Conservation (phyloP, 1,140 invertebrate genomes). For the Drosophila baimaii region DNA sequence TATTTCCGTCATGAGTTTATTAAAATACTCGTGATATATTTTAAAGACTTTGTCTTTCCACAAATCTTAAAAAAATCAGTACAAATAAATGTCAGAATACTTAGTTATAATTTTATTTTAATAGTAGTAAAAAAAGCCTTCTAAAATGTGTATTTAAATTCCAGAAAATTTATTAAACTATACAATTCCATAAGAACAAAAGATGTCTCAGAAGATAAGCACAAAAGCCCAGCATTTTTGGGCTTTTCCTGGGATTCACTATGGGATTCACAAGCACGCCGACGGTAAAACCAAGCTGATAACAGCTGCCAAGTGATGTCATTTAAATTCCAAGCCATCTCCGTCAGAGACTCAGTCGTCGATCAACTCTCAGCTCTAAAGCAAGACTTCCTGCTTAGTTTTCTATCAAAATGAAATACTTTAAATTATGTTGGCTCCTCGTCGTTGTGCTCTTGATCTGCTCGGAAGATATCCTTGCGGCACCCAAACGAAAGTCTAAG, state of each 20-base stretch:
- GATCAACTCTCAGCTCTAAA: slow-evolving; percentile 2
- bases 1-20: too few relatives aligned
- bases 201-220: neutral
- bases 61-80: too few relatives aligned
- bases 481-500: slow-evolving; percentile 34
- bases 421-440: slow-evolving; percentile 48
- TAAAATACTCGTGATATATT: too few relatives aligned
- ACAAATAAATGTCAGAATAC: too few relatives aligned
- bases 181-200: neutral
- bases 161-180: neutral
- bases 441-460: slow-evolving; percentile 24
- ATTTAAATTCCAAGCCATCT: slow-evolving; percentile 6
- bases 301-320: neutral
- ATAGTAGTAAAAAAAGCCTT: too few relatives aligned
- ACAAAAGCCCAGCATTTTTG: neutral
- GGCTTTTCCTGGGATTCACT: neutral
- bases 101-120: too few relatives aligned
- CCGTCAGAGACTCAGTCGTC: slow-evolving; percentile 3
- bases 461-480: slow-evolving; percentile 29
- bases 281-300: neutral
- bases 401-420: slow-evolving; percentile 56
- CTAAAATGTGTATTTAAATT: neutral
- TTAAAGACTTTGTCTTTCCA: too few relatives aligned
- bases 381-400: neutral
- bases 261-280: neutral